Evolutionary conservation across 2,888 invertebrate species (phyloP).

Genomic region (Mamestra brassicae): DNA sequence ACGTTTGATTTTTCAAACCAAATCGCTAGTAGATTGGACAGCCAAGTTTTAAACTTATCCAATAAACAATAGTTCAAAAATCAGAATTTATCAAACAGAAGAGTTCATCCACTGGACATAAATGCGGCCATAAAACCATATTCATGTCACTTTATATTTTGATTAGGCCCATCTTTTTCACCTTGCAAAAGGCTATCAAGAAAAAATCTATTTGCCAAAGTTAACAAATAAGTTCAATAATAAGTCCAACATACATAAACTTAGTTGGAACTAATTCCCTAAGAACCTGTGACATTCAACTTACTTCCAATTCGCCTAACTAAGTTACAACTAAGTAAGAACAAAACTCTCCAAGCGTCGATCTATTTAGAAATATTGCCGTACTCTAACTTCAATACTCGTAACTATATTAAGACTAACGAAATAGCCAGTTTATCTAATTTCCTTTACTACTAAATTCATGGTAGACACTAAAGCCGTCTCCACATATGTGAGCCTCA

Average conservation of each 20-base stretch:
- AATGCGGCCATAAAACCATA: too few species aligned
- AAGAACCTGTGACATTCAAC: slow-evolving; percentile 40
- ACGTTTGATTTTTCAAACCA: too few species aligned
- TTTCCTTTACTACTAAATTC: slow-evolving; percentile 65
- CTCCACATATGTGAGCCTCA: slow-evolving; percentile 54
- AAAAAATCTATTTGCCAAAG: not conserved
- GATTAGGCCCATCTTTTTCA: not conserved
- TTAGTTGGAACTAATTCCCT: slow-evolving; percentile 31
- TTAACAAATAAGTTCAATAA: slow-evolving; percentile 24
- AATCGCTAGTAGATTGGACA: too few species aligned
- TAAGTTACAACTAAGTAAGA: slow-evolving; percentile 26
- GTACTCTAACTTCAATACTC: slow-evolving; percentile 51
- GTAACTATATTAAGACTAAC: slow-evolving; percentile 59
- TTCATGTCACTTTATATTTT: too few species aligned
- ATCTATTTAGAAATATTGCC: slow-evolving; percentile 58
- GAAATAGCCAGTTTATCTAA: slow-evolving; percentile 65
- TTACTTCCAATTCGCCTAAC: slow-evolving; percentile 40
- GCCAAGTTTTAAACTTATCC: too few species aligned
- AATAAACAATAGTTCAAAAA: too few species aligned
- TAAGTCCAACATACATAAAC: slow-evolving; percentile 20
- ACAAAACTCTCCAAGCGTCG: slow-evolving; percentile 41
- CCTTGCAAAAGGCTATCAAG: not conserved
- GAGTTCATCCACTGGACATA: too few species aligned
- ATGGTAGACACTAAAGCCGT: slow-evolving; percentile 63
- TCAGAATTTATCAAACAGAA: too few species aligned